Base-by-base conservation (phyloP, 2,797 vertebrate species). In the Hemitrygon akajei region DNA sequence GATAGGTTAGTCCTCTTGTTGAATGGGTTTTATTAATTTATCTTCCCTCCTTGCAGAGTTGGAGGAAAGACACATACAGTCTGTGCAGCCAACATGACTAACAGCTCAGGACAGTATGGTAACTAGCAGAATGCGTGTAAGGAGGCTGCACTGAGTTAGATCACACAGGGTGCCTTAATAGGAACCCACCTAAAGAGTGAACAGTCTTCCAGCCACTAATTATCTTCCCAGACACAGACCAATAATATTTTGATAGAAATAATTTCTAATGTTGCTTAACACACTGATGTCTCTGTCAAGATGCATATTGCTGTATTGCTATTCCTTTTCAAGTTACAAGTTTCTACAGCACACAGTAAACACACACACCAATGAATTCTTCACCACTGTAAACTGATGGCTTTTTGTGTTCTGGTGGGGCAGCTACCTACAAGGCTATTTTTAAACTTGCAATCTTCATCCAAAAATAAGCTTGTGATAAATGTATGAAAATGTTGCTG, bases 201-300 rank as follows among this genome's bases (percentile, higher is more conserved):
- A 66, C 16, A 2, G 30, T 34, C 63, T 92, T 25, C 40, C 66
- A 75, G 69, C 25, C 22, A 25, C 40, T 56, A 75, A 92, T 92
- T 92, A 92, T 30, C 69, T 92, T 91, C 69, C 69, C 71, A 92
- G 91, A 92, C 71, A 75, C 34, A 16, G 11, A 75, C 47, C 91
- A 92, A 27, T 73, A 92, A 75, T 75, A 16, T 37, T 25, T 75
- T 92, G 40, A 75, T 75, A 25, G 71, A 69, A 92, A 73, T 75
- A 37, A 27, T 7, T 27, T 71, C 7, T 73, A 27, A 40, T 56
- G 37, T 75, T 92, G 71, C 66, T 56, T 40, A 75, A 47, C 69
- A 27, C 71, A 92, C 69, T 92, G 34, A 11, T 47, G 37, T 30
- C 40, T 40, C 91, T 91, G 40, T 30, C 27, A 75, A 92, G 71